Base-by-base conservation (phyloP, 2,797 vertebrate species). In the Enteromius thamalakanensis region DNA sequence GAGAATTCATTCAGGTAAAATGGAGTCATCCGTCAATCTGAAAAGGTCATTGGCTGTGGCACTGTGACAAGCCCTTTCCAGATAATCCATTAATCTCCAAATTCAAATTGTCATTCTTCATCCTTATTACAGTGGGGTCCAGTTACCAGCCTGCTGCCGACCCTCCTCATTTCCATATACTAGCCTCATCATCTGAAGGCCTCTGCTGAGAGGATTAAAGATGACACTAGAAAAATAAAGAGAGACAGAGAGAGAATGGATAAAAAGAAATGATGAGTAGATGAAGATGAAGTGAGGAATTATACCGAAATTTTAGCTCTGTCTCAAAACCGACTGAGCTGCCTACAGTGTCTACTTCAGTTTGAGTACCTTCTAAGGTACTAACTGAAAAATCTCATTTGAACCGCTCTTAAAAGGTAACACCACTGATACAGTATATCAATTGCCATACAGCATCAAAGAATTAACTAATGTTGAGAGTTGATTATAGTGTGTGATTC, bases 21-120 rank as follows among this genome's bases (percentile, higher is more conserved):
- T 94, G 89, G 91, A 94, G 91, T 91, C 93, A 95, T 95, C 92
- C 92, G 90, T 96, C 94, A 94, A 94, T 95, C 93, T 95, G 94
- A 91, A 95, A 96, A 96, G 94, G 96, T 97, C 93, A 92, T 91
- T 91, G 91, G 65, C 87, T 86, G 77, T 92, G 92, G 91, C 89
- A 90, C 81, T 88, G 87, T 90, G 90, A 92, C 90, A 92, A 88
- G 84, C 87, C 92, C 91, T 92, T 84, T 86, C 89, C 86, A 91
- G 92, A 93, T 93, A 91, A 93, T 91, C 91, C 91, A 94, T 94
- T 94, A 93, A 93, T 94, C 91, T 93, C 88, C 82, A 89, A 91
- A 91, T 93, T 92, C 87, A 92, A 93, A 90, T 93, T 92, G 91
- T 93, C 91, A 91, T 92, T 89, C 88, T 84, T 89, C 87, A 88